Percentiles rank a stretch among this genome's conserved stretches.
Evolutionary conservation across 1,140 invertebrate genomes (phyloP).

Genomic region (Doryteuthis pealeii): DNA sequence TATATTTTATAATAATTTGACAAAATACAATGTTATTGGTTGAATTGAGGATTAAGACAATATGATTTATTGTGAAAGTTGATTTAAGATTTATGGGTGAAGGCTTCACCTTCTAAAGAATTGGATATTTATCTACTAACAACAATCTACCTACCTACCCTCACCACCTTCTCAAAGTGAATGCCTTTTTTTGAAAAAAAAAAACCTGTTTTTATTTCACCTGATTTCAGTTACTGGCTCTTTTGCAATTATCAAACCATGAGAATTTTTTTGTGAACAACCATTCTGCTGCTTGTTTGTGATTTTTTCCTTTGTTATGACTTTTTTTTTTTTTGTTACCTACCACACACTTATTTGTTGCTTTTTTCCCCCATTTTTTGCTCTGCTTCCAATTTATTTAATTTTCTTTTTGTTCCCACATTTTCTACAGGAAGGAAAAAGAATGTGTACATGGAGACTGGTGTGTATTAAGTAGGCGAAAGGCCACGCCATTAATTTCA

Average conservation of each 20-base stretch:
- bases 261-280: too few relatives aligned
- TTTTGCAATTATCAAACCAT: not conserved
- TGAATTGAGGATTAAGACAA: too few relatives aligned
- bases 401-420: slow-evolving; percentile 6
- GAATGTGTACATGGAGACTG: not conserved
- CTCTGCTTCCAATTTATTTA: too few relatives aligned
- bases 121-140: not conserved
- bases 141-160: not conserved
- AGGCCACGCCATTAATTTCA: not conserved
- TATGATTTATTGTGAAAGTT: too few relatives aligned
- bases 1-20: too few relatives aligned
- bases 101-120: too few relatives aligned
- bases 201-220: not conserved
- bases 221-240: not conserved
- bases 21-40: too few relatives aligned
- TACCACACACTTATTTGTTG: too few relatives aligned
- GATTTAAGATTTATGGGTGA: too few relatives aligned
- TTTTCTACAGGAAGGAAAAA: not conserved
- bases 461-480: not conserved
- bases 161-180: not conserved
- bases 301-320: too few relatives aligned
- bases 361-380: too few relatives aligned
- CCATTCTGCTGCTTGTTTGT: not conserved
- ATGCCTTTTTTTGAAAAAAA: not conserved
- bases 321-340: too few relatives aligned